These are phyloP conservation scores for Microctonus aethiopoides DNA, from an alignment of 2,888 invertebrate species.

Conservation along the genomic window DNA sequence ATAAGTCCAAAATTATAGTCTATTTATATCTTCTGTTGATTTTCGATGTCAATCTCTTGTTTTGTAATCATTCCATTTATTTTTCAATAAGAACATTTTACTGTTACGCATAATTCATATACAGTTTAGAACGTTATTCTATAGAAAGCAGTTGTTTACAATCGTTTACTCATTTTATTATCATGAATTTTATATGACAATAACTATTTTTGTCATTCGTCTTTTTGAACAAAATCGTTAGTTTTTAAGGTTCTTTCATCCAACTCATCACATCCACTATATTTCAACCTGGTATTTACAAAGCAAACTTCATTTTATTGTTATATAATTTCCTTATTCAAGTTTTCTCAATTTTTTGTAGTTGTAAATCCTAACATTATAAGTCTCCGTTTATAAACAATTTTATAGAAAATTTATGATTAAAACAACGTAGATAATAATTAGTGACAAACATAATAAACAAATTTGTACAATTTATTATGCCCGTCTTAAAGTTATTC, in stretches of 20 bases:
- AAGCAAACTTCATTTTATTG: constrained; percentile 40
- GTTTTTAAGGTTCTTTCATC: not conserved
- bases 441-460: constrained; percentile 62
- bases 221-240: constrained; percentile 17
- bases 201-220: not conserved
- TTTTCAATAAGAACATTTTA: not conserved
- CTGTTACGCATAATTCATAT: not conserved
- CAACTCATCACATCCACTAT: constrained; percentile 25
- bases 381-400: constrained; percentile 60
- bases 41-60: not conserved
- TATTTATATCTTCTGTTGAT: not conserved
- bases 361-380: constrained; percentile 50
- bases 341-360: constrained; percentile 24
- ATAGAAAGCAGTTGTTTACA: not conserved
- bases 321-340: constrained; percentile 17
- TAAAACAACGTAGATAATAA: constrained; percentile 61
- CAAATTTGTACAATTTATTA: constrained; percentile 66
- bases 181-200: not conserved
- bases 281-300: constrained; percentile 50
- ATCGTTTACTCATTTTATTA: not conserved
- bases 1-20: not conserved
- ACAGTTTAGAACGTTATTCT: not conserved
- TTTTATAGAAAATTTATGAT: constrained; percentile 65
- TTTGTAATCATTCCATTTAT: not conserved
- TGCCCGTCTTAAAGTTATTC: constrained; percentile 54